Evolutionary conservation across 1,140 invertebrate species (phyloP).

Genomic region (Dendroctonus ponderosae): DNA sequence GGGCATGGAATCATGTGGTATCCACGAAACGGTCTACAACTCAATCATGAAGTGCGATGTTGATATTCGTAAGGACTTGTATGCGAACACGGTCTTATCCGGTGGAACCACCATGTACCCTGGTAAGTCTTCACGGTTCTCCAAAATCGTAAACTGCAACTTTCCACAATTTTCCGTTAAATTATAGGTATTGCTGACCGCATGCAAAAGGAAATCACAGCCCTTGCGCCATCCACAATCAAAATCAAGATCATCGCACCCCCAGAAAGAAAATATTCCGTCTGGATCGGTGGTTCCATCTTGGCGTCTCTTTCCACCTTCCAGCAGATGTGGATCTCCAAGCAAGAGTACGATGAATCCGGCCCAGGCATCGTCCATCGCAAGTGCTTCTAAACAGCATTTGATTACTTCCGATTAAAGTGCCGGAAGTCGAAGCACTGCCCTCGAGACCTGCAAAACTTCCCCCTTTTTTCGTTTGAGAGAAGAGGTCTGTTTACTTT

Average conservation of each 20-base stretch:
- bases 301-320: slow-evolving; percentile 83
- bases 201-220: slow-evolving; percentile 88
- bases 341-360: slow-evolving; percentile 93
- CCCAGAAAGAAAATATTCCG: slow-evolving; percentile 88
- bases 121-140: slow-evolving; percentile 45
- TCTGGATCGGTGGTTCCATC: slow-evolving; percentile 87
- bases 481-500: slow-evolving; percentile 1
- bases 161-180: too few relatives aligned
- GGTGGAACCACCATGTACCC: slow-evolving; percentile 98
- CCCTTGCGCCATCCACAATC: slow-evolving; percentile 83
- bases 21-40: slow-evolving; percentile 94
- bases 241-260: slow-evolving; percentile 94
- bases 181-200: slow-evolving; percentile 60
- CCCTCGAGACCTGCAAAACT: not conserved
- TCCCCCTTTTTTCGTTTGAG: not conserved
- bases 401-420: too few relatives aligned
- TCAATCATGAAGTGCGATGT: slow-evolving; percentile 97
- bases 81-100: slow-evolving; percentile 93
- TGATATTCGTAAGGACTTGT: slow-evolving; percentile 91
- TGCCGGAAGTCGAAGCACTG: not conserved
- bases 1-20: slow-evolving; percentile 93
- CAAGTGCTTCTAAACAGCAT: slow-evolving; percentile 84
- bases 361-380: slow-evolving; percentile 92
- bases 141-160: not conserved
- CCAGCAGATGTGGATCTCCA: slow-evolving; percentile 95